Base-by-base conservation (phyloP, 2,888 invertebrate genomes). In the Meiosimyza platycephala region DNA sequence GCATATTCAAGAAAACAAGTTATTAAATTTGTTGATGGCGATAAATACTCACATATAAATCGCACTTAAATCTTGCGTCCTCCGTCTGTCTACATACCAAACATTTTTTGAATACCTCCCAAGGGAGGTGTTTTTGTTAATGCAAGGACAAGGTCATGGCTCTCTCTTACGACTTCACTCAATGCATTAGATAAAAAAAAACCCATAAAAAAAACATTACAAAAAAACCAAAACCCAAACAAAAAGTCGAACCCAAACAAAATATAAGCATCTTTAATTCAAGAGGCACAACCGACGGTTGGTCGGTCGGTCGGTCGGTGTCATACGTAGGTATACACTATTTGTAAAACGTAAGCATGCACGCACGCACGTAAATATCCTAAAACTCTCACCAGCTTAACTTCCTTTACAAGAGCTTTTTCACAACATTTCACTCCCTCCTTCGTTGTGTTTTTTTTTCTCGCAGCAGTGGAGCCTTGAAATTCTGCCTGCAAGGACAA, bases 121-220 rank as follows among this genome's bases (percentile, higher is more conserved):
- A 62, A 74, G 76, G 79, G 82, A 80, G 78, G 67, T 73, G 72
- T 63, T 69, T 40, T 67, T 47, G n/a, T 48, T 28, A 40, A 50
- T 54, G 65, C 79, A 78, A 79, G 79, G 78, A 77, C 85, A 84
- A 84, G 84, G 84, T 84, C 84, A 84, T 80, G 79, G 82, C 81
- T 79, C 80, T 68, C 40, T 40, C 65, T 52, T 59, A 33, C 52
- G 52, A 64, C 64, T 50, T 64, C 64, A 64, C 51, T 18, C 51
- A 22, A 22, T 12, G 18, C 57, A 28, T 57, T 57, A 6, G 22
- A 65, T 16, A 51, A 15, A 54, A 15, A 47, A 54, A 69, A 48
- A 48, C 57, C 54, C 47, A 3, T 7, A 40, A 59, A 16, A 47
- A 5, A 18, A 40, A 0, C 22, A 22, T 22, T 22, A n/a, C n/a